Base-by-base conservation (phyloP, 1,140 invertebrate genomes). In the Pinna nobilis region DNA sequence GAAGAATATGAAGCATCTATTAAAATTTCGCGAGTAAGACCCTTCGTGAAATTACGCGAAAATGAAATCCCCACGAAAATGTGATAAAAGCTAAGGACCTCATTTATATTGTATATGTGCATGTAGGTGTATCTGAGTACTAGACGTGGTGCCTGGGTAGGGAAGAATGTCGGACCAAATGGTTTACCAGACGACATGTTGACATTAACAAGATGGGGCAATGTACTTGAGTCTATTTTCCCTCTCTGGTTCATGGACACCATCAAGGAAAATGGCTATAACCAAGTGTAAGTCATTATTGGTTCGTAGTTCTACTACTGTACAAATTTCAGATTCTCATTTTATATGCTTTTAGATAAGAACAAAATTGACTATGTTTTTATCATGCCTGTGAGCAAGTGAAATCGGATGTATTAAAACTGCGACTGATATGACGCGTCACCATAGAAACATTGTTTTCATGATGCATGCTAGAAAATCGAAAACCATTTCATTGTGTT, bases 51-150 rank as follows among this genome's bases (percentile, higher is more conserved):
- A n/a, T n/a, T n/a, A n/a, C n/a, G n/a, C n/a, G n/a, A n/a, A n/a
- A n/a, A n/a, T n/a, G n/a, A n/a, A n/a, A n/a, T n/a, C n/a, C n/a
- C n/a, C n/a, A n/a, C n/a, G n/a, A n/a, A n/a, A n/a, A n/a, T n/a
- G n/a, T n/a, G n/a, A n/a, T n/a, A n/a, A n/a, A 50, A 7, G 28
- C 39, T 33, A 18, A 70, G 23, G 20, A 55, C 1, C 11, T 13
- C 44, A 37, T 2, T 1, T 60, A 61, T 33, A 25, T 53, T 53
- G 50, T 47, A 37, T 15, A 25, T 72, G 75, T 55, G 70, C 30
- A 28, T 63, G 9, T 51, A 89, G 88, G 89, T 90, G 1, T 90
- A 83, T 51, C 68, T 91, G 37, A 90, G 88, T 35, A 91, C 90
- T 0, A 77, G 90, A 49, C 65, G 89, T 44, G 90, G 90, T 6